Conservation (phyloP, 2,113 vertebrate genomes). For the Cyanoderma ruficeps region DNA sequence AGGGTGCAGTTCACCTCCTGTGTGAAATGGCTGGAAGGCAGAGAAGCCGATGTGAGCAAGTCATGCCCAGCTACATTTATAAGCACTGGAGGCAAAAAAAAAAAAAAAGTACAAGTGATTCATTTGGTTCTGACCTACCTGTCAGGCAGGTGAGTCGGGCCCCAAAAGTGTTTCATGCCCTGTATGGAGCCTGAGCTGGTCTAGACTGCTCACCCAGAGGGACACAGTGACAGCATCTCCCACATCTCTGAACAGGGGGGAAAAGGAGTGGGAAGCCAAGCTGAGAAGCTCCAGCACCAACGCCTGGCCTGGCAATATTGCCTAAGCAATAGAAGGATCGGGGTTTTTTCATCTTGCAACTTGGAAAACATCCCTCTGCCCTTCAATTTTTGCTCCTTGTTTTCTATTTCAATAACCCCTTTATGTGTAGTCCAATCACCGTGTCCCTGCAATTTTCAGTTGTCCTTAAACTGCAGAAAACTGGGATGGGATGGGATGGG, state of each 20-base stretch:
- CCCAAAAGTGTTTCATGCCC: neutral
- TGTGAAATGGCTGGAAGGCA: neutral
- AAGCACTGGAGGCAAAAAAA: neutral
- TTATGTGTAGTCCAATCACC: neutral
- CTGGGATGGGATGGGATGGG: neutral
- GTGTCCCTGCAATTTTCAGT: neutral
- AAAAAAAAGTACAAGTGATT: neutral
- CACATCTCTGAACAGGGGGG: neutral
- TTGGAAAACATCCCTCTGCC: neutral
- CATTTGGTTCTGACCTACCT: neutral
- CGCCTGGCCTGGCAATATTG: neutral
- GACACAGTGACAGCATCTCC: neutral
- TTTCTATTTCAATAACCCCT: neutral
- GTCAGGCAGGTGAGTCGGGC: neutral
- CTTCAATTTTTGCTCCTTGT: neutral
- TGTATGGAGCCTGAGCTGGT: neutral
- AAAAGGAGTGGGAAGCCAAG: neutral
- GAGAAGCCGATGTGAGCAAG: neutral
- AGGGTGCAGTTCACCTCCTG: neutral
- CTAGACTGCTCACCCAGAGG: neutral
- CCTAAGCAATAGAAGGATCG: neutral
- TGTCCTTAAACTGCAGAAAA: neutral
- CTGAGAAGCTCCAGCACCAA: neutral
- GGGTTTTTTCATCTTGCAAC: neutral
- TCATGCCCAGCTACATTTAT: neutral